These are phyloP conservation scores for Plectropomus leopardus DNA, from an alignment of 2,113 vertebrate species.

Conservation along the genomic window DNA sequence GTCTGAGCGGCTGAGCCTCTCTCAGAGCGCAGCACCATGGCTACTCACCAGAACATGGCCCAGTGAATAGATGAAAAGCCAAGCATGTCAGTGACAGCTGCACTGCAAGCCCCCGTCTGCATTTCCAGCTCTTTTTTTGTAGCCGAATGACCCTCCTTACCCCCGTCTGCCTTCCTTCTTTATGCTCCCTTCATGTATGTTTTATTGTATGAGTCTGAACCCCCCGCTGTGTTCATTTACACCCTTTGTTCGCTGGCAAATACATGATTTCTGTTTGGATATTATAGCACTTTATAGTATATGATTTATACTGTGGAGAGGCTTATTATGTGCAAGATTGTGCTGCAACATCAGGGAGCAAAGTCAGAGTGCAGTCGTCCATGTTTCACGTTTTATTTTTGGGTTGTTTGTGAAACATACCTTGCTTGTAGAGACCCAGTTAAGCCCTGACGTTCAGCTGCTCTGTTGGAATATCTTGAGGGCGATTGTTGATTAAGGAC, in stretches of 20 bases:
- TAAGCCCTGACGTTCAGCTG: constrained; percentile 20
- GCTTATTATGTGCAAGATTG: constrained; percentile 1
- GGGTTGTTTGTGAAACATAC: constrained; percentile 30
- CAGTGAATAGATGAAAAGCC: constrained; percentile 73
- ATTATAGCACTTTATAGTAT: background rate
- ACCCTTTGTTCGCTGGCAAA: background rate
- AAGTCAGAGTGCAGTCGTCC: background rate
- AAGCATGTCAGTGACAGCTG: constrained; percentile 77
- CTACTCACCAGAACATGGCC: constrained; percentile 64
- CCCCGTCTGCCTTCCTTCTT: constrained; percentile 8
- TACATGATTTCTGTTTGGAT: background rate
- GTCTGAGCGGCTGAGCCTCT: constrained; percentile 40
- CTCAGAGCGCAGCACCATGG: constrained; percentile 58
- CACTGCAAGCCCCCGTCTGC: constrained; percentile 44
- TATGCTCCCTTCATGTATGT: constrained; percentile 27
- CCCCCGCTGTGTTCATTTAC: constrained; percentile 3
- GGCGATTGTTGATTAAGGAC: constrained; percentile 67
- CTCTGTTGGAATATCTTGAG: constrained; percentile 54
- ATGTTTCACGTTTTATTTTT: constrained; percentile 37
- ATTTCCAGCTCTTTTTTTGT: constrained; percentile 34
- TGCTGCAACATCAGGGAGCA: background rate
- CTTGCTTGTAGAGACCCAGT: constrained; percentile 29
- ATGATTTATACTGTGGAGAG: constrained; percentile 8
- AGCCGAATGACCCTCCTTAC: constrained; percentile 30
- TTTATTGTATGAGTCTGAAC: constrained; percentile 25